phyloP scores from a whole-genome alignment of 1,140 invertebrate species.

The Ips nitidus region DNA sequence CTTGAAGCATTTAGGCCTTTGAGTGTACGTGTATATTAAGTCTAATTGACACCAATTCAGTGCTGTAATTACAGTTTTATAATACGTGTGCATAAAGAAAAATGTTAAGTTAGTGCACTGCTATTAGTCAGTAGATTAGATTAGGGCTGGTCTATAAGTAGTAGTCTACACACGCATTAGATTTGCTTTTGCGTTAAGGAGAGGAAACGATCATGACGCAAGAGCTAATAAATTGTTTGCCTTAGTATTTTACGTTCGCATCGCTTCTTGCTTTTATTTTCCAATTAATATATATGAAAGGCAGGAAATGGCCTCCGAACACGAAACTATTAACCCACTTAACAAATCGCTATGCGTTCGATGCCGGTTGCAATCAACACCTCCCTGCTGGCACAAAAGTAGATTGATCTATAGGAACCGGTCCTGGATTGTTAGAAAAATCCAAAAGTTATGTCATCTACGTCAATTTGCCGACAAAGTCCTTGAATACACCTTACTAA shows the following conservation, averaged over 20 bases:
- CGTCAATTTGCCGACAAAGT: neutral
- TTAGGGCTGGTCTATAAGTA: too few relatives aligned
- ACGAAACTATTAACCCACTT: constrained; percentile 10
- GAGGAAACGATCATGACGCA: neutral
- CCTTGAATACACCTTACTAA: constrained; percentile 1
- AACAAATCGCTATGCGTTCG: neutral
- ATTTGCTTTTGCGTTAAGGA: too few relatives aligned
- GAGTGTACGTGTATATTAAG: constrained; percentile 2
- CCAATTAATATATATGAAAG: neutral
- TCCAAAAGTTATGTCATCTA: constrained; percentile 4
- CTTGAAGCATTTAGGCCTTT: neutral
- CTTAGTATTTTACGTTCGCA: neutral
- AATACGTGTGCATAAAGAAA: neutral
- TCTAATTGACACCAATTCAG: constrained; percentile 1
- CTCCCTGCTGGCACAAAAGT: too few relatives aligned
- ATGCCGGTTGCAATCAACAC: too few relatives aligned
- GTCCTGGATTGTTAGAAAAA: neutral
- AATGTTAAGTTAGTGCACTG: neutral
- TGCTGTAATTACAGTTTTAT: neutral
- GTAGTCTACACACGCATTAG: too few relatives aligned
- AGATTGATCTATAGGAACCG: too few relatives aligned
- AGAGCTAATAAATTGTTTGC: neutral
- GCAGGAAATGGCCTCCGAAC: constrained; percentile 4
- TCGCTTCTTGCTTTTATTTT: constrained; percentile 5
- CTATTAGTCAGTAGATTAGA: neutral